Evolutionary conservation across 2,888 invertebrate species (phyloP), one percentile per base, ranked within the genome.

Genomic region (Myathropa florea): DNA sequence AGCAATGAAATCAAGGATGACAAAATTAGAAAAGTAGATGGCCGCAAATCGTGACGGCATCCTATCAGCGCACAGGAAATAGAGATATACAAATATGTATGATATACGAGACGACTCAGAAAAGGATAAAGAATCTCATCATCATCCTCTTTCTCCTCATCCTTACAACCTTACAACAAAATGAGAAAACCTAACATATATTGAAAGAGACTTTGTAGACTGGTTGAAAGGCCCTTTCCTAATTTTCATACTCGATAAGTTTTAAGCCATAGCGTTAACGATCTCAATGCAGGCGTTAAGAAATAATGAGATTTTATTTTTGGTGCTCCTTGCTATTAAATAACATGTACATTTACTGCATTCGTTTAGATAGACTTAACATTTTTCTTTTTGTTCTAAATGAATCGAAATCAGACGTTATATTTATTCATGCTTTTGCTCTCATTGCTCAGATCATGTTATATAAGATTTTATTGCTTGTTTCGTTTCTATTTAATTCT

Each of bases 1-100:
- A 88, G 77, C 90, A 26, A 39, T 88, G 10, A 89, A 89, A 68
- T 68, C 88, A 80, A 77, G 83, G 63, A 59, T 84, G 78, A 80
- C 88, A n/a, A 89, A 88, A 67, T 75, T 88, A 33, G 89, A 89
- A 57, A 89, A 89, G 82, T 89, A 86, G 57, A 60, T 9, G 71
- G 64, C 36, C 14, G 14, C 3, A 21, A 57, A 26, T 24, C 24
- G 21, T 67, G 2, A 36, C 65, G 60, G 64, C 64, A 53, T 21
- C 30, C 59, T 64, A 30, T 23, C 67, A 82, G 71, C 85, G 82
- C 82, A 78, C 78, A 82, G 39, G 55, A 73, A 63, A 55, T 71
- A 23, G 39, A 59, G 70, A 78, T 21, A 23, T 18, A 18, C 14
- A 70, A 30, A 23, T 39, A n/a, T 12, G 39, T 46, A 46, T 46